Evolutionary conservation across 2,113 vertebrate species (phyloP).

Genomic region (Nesogale talazaci): DNA sequence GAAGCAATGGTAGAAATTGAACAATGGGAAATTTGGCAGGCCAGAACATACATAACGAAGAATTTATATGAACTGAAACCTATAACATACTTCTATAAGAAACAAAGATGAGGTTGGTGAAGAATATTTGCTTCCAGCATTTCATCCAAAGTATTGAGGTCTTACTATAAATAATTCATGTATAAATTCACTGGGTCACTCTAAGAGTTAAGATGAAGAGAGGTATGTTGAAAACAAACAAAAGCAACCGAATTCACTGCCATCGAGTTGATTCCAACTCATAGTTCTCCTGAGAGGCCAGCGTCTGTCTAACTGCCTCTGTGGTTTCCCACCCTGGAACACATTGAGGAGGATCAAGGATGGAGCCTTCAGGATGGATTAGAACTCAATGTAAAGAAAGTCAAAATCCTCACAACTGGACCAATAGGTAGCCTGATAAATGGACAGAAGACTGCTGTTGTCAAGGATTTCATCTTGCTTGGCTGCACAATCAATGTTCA

Average conservation of each 20-base stretch:
- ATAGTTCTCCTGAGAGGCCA: no score
- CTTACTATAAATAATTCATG: slow-evolving; percentile 48
- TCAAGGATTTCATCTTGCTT: no score
- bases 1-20: neutral
- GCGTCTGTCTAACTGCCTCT: no score
- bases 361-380: no score
- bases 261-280: no score
- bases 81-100: neutral
- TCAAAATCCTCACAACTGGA: no score
- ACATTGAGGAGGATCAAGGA: no score
- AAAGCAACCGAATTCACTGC: neutral
- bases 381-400: no score
- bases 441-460: no score
- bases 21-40: neutral
- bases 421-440: no score
- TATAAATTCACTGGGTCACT: neutral
- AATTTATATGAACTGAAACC: neutral
- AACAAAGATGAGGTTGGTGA: neutral
- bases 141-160: slow-evolving; percentile 24
- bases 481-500: no score
- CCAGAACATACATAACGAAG: neutral
- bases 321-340: no score
- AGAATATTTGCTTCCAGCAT: neutral
- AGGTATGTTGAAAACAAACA: neutral
- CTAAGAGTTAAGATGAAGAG: neutral